Base-by-base conservation (phyloP, 1,140 invertebrate species). In the Penaeus indicus region DNA sequence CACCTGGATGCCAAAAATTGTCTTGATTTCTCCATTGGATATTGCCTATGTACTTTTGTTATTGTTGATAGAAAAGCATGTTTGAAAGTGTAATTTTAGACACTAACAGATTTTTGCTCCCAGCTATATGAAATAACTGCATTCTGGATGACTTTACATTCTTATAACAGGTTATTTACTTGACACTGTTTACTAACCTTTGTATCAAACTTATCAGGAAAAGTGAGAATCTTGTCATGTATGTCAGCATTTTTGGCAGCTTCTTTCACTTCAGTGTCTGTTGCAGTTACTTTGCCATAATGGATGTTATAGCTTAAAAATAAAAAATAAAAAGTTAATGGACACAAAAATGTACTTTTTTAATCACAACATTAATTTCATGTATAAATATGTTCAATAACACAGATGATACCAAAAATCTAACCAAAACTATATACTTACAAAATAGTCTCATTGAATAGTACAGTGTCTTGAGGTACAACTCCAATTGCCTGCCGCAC, bases 391-490 rank as follows among this genome's bases (percentile, higher is more conserved):
- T 8, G 4, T 42, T 42, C 38, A 38, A 2, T n/a, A 25, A 79
- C 27, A 47, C 18, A 54, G 16, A 5, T 79, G 32, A 5, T 19
- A 42, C 5, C 13, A 79, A 27, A n/a, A 32, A 18, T 1, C 16
- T 42, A 32, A 81, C 32, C 42, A 47, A 81, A 18, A 81, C 13
- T 19, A 62, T 62, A n/a, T 75, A 79, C 91, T 88, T 67, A 91
- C 95, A 95, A 96, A 77, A 99, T 98, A 22, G 96, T 96, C 92
- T 98, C 97, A 92, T 99, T 99, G 92, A 99, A 99, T 0, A 99
- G 94, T 38, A 99, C 98, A 22, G 98, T 99, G 92, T 99, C 98
- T 93, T 99, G 98, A 2, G 98, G 98, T 62, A 99, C 98, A 47
- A 99, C 97, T 62, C 98, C 98, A 91, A 98, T 97, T 25, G 94